Conservation (phyloP, 2,888 invertebrate species). For the Zootermopsis nevadensis region DNA sequence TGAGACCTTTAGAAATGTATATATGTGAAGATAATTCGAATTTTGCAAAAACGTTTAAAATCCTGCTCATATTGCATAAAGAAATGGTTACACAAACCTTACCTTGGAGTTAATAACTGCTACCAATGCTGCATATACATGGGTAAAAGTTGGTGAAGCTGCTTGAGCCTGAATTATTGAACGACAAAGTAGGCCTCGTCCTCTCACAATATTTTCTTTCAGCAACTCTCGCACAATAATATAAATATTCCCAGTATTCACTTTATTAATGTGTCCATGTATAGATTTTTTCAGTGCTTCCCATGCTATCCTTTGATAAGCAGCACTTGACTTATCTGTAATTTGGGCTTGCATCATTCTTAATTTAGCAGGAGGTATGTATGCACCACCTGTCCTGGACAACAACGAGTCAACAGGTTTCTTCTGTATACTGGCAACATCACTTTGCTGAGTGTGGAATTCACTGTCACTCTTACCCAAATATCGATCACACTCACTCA, state of each 20-base stretch:
- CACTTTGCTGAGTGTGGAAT: background rate
- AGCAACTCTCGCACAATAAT: slow-evolving; percentile 91
- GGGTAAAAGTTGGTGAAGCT: slow-evolving; percentile 96
- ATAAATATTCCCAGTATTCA: slow-evolving; percentile 94
- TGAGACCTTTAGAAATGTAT: too few species aligned
- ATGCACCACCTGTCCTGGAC: slow-evolving; percentile 92
- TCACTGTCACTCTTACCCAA: background rate
- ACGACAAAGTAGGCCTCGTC: slow-evolving; percentile 90
- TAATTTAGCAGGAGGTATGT: slow-evolving; percentile 97
- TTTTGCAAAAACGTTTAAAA: too few species aligned
- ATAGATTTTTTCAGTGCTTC: slow-evolving; percentile 98
- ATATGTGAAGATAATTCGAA: too few species aligned
- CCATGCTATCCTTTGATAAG: slow-evolving; percentile 98
- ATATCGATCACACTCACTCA: background rate
- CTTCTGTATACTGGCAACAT: slow-evolving; percentile 52
- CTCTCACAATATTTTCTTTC: slow-evolving; percentile 95
- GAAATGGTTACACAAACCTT: slow-evolving; percentile 45
- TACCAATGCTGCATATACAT: slow-evolving; percentile 96
- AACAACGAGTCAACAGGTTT: slow-evolving; percentile 76
- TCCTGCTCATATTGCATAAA: background rate
- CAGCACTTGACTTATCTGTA: slow-evolving; percentile 93
- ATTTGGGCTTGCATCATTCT: slow-evolving; percentile 96
- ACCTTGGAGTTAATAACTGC: slow-evolving; percentile 94
- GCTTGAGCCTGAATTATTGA: slow-evolving; percentile 98
- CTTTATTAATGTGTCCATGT: slow-evolving; percentile 97